Evolutionary conservation across 2,113 vertebrate genomes (phyloP).

Genomic region (Benitochromis conjunctus): DNA sequence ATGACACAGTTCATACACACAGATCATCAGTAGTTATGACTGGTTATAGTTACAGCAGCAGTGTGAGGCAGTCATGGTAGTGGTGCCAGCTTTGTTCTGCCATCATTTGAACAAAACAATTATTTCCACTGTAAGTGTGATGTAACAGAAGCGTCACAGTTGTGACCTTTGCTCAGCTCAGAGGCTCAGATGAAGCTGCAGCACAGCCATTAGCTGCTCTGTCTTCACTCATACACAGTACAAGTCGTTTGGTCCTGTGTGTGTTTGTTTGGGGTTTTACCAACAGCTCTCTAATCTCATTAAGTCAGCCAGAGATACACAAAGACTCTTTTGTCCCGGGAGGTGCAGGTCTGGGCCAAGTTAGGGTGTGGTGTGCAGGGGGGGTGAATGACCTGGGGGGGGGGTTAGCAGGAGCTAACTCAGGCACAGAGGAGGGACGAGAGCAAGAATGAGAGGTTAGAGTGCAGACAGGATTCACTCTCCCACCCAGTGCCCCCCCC

Average conservation of each 20-base stretch:
- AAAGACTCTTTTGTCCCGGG: conserved; percentile 32
- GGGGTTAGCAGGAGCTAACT: too few relatives aligned
- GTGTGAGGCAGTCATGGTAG: not conserved
- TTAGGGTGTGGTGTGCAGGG: not conserved
- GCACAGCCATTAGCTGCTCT: not conserved
- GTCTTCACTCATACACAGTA: not conserved
- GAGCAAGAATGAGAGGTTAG: too few relatives aligned
- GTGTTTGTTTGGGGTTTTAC: not conserved
- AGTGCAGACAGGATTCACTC: not conserved
- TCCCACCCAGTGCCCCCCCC: not conserved
- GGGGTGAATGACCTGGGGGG: not conserved
- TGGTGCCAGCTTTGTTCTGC: not conserved
- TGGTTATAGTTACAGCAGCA: not conserved
- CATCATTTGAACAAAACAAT: not conserved
- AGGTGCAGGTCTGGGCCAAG: not conserved
- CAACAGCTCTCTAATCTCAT: conserved; percentile 49
- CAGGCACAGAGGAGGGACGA: too few relatives aligned
- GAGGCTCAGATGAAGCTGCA: too few relatives aligned
- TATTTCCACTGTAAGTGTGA: not conserved
- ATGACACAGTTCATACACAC: not conserved
- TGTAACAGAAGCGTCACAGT: not conserved
- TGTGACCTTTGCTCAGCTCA: too few relatives aligned
- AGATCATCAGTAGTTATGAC: not conserved
- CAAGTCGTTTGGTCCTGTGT: not conserved
- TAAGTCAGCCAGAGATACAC: conserved; percentile 34